Base-by-base conservation (phyloP, 2,888 invertebrate species). In the Ceratothoa steindachneri region DNA sequence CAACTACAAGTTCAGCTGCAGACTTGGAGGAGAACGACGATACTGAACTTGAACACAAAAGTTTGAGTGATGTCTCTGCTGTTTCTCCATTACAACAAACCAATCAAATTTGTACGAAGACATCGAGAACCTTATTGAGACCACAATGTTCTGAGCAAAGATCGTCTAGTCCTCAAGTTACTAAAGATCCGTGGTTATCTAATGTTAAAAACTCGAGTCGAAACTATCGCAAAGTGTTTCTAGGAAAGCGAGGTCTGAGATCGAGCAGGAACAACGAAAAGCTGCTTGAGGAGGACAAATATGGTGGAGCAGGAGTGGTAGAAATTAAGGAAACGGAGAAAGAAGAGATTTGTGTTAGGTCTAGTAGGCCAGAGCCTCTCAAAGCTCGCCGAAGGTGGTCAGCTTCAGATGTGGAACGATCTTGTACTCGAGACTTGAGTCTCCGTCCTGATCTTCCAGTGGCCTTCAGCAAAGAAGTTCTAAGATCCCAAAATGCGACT, bases 361-460 rank as follows among this genome's bases (percentile, higher is more conserved):
- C 19, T 27, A 64, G 75, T 19, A 72, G 77, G 0, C 75, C 64
- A 27, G 52, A 72, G 19, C 73, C 73, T 4, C 65, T 73, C 19
- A 77, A 73, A 60, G 77, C 77, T 29, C 53, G 74, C 30, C 66
- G 77, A 22, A 74, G 77, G 22, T 77, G 77, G 75, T 77, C 77
- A 1, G 65, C 75, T 9, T 71, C 73, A 2, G 77, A 77, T 55
- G 51, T 73, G 30, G 60, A 75, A 60, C 60, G 27, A 29, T 24
- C 51, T 51, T 7, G 15, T 41, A 15, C 27, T 27, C 51, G 24
- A 12, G n/a, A 41, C 31, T 41, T 12, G 22, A 41, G 67, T 27
- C 67, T 41, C 41, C 31, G 19, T 41, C 41, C 67, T 30, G 31
- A 41, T 31, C 31, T 41, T 22, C 41, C 41, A 41, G 27, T 67